Evolutionary conservation across 2,797 vertebrate species (phyloP).

Genomic region (Adelosebastes latens): DNA sequence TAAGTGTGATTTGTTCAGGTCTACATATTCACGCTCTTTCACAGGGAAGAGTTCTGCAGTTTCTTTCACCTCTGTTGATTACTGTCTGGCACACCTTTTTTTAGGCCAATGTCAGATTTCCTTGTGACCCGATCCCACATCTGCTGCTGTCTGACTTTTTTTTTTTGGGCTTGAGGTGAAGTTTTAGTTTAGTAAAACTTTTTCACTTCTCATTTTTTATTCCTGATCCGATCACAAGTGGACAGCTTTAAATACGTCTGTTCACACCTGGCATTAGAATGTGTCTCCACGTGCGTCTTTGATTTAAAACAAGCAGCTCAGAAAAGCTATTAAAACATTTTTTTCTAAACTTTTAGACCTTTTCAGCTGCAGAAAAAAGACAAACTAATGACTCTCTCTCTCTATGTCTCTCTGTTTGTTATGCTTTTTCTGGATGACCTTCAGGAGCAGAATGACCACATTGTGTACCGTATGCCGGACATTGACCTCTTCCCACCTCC

Average conservation of each 20-base stretch:
- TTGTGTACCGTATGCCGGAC: conserved; percentile 85
- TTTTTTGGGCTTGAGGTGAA: not conserved
- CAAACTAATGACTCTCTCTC: not conserved
- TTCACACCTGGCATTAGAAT: too few relatives aligned
- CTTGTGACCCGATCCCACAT: not conserved
- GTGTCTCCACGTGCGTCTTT: too few relatives aligned
- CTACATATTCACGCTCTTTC: not conserved
- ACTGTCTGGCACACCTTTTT: not conserved
- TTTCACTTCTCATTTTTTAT: not conserved
- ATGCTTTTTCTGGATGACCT: not conserved
- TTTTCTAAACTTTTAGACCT: not conserved
- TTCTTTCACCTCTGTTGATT: not conserved
- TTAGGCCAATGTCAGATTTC: not conserved
- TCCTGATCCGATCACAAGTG: too few relatives aligned
- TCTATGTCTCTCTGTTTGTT: not conserved
- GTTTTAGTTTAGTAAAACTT: not conserved
- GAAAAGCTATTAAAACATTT: not conserved
- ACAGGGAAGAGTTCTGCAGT: not conserved
- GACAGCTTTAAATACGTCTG: too few relatives aligned
- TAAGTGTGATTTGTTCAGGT: not conserved
- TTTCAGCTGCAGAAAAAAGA: not conserved
- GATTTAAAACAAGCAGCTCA: not conserved
- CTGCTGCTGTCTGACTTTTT: not conserved
- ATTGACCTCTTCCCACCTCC: conserved; percentile 60
- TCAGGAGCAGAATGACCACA: conserved; percentile 83